Base-by-base conservation (phyloP, 2,888 invertebrate species). In the Stenchaetothrips biformis region DNA sequence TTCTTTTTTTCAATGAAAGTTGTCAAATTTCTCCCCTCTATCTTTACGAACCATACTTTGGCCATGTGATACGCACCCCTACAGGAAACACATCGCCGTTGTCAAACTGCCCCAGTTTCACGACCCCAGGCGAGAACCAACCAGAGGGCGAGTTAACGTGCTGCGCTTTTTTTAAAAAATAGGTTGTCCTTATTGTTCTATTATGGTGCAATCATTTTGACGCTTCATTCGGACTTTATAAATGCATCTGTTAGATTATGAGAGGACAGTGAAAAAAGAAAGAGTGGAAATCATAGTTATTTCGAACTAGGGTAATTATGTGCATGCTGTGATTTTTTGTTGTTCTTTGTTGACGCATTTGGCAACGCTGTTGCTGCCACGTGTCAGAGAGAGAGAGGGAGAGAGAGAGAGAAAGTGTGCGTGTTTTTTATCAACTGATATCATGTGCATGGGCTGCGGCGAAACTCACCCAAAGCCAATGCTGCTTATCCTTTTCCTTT, bases 261-360 rank as follows among this genome's bases (percentile, higher is more conserved):
- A 59, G 25, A 74, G 67, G 11, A 25, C 25, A 25, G 25, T 11
- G 67, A 21, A 59, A 18, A 59, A 18, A 25, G 8, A 74, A 74
- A 74, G 67, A 74, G 37, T 37, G 37, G 37, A 37, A 37, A 74
- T 74, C 67, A 74, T 21, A 25, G 67, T 74, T 25, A 74, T 74
- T 74, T 74, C 21, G 25, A 74, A 25, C 25, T 74, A 74, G 67
- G 67, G 25, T 74, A 74, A 74, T 25, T 74, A 74, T 74, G 67
- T 74, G 67, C 67, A 74, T 74, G 67, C 67, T 74, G 67, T 74
- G 67, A 74, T 74, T 74, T 37, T 74, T 74, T 74, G 67, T 74
- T 74, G 67, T n/a, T 74, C 67, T 74, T 74, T 74, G 67, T 74
- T 74, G 67, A 74, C 67, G 67, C 67, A 74, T n/a, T 21, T 67